phyloP scores from a whole-genome alignment of 1,140 invertebrate genomes.

The Apis laboriosa region DNA sequence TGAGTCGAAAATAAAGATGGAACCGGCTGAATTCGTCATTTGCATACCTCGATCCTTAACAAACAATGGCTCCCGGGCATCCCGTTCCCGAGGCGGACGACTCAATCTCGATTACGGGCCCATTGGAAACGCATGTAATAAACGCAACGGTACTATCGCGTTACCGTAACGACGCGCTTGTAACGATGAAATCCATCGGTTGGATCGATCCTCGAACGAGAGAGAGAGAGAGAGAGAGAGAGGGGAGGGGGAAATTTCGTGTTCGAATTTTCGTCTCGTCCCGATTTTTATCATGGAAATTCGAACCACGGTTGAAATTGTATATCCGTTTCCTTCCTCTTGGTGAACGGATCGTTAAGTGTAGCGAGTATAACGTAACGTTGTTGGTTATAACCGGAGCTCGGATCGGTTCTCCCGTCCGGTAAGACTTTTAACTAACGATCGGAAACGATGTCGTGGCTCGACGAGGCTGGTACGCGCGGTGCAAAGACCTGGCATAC shows the following conservation, averaged over 20 bases:
- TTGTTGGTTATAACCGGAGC: background rate
- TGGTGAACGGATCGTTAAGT: background rate
- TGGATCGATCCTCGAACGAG: background rate
- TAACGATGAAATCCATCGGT: background rate
- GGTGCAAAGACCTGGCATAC: slow-evolving; percentile 67
- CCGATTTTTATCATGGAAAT: slow-evolving; percentile 34
- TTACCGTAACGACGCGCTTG: background rate
- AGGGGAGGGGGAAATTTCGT: background rate
- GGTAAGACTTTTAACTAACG: slow-evolving; percentile 44
- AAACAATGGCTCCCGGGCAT: background rate
- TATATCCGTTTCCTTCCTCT: no score
- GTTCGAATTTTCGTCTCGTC: background rate
- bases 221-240: background rate
- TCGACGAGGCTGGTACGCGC: slow-evolving; percentile 38
- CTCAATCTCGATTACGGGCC: background rate
- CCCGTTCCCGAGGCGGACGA: background rate
- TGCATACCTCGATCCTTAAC: background rate
- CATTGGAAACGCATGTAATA: slow-evolving; percentile 6
- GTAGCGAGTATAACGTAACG: background rate
- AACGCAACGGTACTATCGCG: background rate
- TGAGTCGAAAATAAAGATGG: background rate
- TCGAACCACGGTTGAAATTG: background rate
- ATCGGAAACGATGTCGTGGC: slow-evolving; percentile 63
- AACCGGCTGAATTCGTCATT: background rate
- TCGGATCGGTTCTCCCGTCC: slow-evolving; percentile 46